Percentiles rank a stretch among this genome's conserved stretches.
These are phyloP conservation scores for Rutpela maculata DNA, from an alignment of 2,888 invertebrate species.

Conservation along the genomic window DNA sequence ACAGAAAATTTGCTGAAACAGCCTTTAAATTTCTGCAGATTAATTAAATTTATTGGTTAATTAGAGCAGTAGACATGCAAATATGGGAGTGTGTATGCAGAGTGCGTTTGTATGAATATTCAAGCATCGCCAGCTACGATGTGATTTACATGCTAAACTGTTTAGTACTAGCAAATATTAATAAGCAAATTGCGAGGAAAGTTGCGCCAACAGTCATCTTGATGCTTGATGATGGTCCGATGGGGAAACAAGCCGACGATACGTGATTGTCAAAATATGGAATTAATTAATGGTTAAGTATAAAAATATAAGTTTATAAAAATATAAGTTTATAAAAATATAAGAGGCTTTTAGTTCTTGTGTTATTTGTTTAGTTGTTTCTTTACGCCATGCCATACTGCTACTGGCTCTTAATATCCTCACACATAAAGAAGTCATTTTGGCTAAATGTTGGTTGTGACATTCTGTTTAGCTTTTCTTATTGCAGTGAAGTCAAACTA, in stretches of 20 bases:
- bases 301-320: neutral
- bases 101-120: conserved; percentile 61
- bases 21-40: conserved; percentile 49
- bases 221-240: neutral
- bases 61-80: conserved; percentile 60
- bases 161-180: conserved; percentile 59
- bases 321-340: too few relatives aligned
- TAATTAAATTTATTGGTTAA: conserved; percentile 61
- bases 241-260: neutral
- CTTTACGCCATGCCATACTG: too few relatives aligned
- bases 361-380: too few relatives aligned
- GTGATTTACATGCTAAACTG: conserved; percentile 62
- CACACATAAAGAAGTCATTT: too few relatives aligned
- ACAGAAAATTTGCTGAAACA: conserved; percentile 53
- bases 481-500: too few relatives aligned
- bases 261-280: neutral
- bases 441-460: too few relatives aligned
- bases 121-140: conserved; percentile 55
- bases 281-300: neutral
- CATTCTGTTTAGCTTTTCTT: too few relatives aligned
- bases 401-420: too few relatives aligned
- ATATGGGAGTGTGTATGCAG: conserved; percentile 60
- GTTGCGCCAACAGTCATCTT: conserved; percentile 15
- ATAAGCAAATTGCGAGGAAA: conserved; percentile 60
- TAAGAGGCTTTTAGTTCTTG: too few relatives aligned